Percentiles rank a stretch among this genome's conserved stretches.
Conservation (phyloP, 2,888 invertebrate genomes). For the Trichogramma evanescens region DNA sequence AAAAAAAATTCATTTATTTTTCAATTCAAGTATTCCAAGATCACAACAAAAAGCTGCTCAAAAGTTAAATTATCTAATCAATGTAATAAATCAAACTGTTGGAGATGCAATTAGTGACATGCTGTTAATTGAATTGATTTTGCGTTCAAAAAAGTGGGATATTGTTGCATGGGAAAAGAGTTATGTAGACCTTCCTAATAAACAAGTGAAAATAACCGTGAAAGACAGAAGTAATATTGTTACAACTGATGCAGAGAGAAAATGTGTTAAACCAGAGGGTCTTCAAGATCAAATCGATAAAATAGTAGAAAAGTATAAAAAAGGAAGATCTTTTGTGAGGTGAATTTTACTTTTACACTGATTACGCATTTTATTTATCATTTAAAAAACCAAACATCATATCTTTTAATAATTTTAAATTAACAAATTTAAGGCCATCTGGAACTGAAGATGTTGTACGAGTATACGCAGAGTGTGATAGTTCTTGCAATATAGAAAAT, state of each 20-base stretch:
- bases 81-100: slow-evolving; percentile 88
- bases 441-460: slow-evolving; percentile 96
- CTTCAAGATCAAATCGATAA: slow-evolving; percentile 75
- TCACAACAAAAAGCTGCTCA: slow-evolving; percentile 50
- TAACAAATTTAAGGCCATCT: slow-evolving; percentile 62
- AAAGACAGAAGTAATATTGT: slow-evolving; percentile 77
- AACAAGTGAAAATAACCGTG: slow-evolving; percentile 82
- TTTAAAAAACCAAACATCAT: background rate
- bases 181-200: slow-evolving; percentile 82
- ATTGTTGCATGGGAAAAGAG: slow-evolving; percentile 71
- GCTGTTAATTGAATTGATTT: slow-evolving; percentile 84
- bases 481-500: slow-evolving; percentile 60
- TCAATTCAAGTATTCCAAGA: slow-evolving; percentile 20
- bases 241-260: slow-evolving; percentile 82
- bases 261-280: slow-evolving; percentile 71
- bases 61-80: slow-evolving; percentile 63
- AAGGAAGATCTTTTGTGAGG: slow-evolving; percentile 82
- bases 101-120: slow-evolving; percentile 97
- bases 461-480: slow-evolving; percentile 90
- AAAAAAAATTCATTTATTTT: background rate
- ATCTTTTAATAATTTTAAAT: slow-evolving; percentile 2
- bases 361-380: background rate
- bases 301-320: slow-evolving; percentile 60
- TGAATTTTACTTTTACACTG: slow-evolving; percentile 32
- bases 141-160: slow-evolving; percentile 75